Conservation (phyloP, 2,113 vertebrate species). For the Eretmodus cyanostictus region DNA sequence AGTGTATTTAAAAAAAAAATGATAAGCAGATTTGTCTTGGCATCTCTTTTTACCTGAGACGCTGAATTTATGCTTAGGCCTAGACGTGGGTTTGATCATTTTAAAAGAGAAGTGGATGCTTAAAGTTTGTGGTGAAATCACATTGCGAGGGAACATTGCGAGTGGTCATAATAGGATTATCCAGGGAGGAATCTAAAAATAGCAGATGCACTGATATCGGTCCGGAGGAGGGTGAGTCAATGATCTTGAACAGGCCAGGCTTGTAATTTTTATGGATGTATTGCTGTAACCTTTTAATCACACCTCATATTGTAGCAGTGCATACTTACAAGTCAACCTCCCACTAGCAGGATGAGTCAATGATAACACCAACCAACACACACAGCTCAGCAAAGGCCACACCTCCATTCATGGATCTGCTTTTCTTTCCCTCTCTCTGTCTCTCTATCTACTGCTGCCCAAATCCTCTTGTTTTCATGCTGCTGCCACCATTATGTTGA, state of each 20-base stretch:
- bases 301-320: background rate
- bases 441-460: background rate
- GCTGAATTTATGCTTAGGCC: background rate
- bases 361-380: background rate
- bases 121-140: background rate
- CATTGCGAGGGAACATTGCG: background rate
- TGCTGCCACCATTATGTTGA: conserved; percentile 14
- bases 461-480: conserved; percentile 30
- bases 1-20: background rate
- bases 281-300: background rate
- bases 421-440: background rate
- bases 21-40: background rate
- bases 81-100: background rate
- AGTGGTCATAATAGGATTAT: background rate
- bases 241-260: background rate
- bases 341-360: background rate
- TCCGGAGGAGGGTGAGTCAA: background rate
- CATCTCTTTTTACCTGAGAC: background rate
- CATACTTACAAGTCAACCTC: background rate
- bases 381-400: background rate
- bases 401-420: background rate
- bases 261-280: background rate
- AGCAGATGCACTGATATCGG: background rate
- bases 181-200: background rate
- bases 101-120: background rate